phyloP scores from a whole-genome alignment of 1,140 invertebrate genomes.

The Aradophagus sp. region DNA sequence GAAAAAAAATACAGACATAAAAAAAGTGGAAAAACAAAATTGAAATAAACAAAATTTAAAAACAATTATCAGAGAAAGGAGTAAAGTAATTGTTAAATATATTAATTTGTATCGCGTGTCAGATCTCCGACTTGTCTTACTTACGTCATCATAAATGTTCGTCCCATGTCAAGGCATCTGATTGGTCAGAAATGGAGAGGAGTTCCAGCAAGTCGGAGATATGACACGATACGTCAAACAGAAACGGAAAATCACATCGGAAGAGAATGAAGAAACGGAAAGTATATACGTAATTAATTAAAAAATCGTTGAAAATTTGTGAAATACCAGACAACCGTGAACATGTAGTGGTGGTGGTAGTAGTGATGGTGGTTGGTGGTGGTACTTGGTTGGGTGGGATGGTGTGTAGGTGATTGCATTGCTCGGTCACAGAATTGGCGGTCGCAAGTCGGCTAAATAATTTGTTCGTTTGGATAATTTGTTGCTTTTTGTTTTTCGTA shows the following conservation, averaged over 20 bases:
- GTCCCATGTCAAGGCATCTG: background rate
- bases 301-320: conserved; percentile 73
- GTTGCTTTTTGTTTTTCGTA: too few relatives aligned
- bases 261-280: conserved; percentile 15
- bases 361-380: conserved; percentile 69
- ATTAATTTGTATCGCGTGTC: conserved; percentile 28
- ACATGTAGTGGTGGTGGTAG: conserved; percentile 73
- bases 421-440: conserved; percentile 71
- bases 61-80: too few relatives aligned
- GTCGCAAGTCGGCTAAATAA: conserved; percentile 68
- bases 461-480: conserved; percentile 28
- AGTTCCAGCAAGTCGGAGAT: conserved; percentile 19
- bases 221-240: conserved; percentile 29
- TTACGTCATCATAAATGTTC: conserved; percentile 13
- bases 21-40: too few relatives aligned
- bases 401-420: conserved; percentile 74
- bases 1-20: too few relatives aligned
- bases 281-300: too few relatives aligned
- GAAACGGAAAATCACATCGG: conserved; percentile 27
- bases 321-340: conserved; percentile 75
- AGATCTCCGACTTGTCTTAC: conserved; percentile 47
- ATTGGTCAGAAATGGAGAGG: conserved; percentile 1
- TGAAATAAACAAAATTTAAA: too few relatives aligned
- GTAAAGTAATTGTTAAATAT: too few relatives aligned
- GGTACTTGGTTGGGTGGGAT: conserved; percentile 70